phyloP scores from a whole-genome alignment of 2,113 vertebrate species.

The Brachyistius frenatus region DNA sequence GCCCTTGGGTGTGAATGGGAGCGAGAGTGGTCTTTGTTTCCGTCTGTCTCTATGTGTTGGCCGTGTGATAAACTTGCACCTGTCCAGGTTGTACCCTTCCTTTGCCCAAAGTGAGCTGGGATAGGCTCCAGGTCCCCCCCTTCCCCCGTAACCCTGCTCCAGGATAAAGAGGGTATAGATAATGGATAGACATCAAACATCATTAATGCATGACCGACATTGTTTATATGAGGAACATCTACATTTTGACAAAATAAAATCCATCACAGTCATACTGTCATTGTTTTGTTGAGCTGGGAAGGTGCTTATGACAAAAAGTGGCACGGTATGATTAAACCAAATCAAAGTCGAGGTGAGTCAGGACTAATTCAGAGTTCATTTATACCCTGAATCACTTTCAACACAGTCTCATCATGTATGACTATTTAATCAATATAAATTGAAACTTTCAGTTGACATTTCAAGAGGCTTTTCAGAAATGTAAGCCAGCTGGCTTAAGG shows the following conservation, averaged over 20 bases:
- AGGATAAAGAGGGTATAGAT: too few relatives aligned
- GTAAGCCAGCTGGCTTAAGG: neutral
- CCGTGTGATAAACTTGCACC: too few relatives aligned
- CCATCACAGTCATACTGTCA: neutral
- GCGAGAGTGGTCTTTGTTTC: too few relatives aligned
- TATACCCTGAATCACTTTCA: neutral
- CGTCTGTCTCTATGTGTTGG: too few relatives aligned
- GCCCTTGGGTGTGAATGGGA: too few relatives aligned
- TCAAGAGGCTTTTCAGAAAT: neutral
- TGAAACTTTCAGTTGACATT: neutral
- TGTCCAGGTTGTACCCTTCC: too few relatives aligned
- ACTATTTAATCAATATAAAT: neutral
- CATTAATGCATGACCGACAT: conserved; percentile 36
- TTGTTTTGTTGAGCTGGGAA: neutral
- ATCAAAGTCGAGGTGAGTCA: neutral
- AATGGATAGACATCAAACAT: neutral
- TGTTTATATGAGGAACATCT: conserved; percentile 19
- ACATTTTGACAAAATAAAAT: conserved; percentile 38
- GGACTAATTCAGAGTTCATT: too few relatives aligned
- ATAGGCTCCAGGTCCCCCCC: too few relatives aligned
- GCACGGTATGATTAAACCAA: conserved; percentile 3
- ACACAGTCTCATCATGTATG: neutral
- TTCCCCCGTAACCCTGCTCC: too few relatives aligned
- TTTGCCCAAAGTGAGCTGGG: too few relatives aligned
- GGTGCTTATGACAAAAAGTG: neutral